phyloP scores from a whole-genome alignment of 1,140 invertebrate genomes.

The Phthorimaea operculella region DNA sequence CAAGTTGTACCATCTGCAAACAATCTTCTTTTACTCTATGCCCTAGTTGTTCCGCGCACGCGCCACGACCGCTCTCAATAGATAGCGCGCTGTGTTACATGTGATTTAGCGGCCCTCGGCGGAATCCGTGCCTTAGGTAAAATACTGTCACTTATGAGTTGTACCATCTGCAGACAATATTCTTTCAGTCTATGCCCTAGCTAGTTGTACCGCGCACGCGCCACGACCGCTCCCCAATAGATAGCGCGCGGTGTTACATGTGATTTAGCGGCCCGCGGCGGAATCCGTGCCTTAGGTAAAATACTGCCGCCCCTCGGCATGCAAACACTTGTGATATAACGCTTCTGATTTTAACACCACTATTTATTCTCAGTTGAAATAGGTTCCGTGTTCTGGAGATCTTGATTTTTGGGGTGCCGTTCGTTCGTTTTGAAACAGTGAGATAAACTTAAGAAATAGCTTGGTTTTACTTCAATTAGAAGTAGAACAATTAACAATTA shows the following conservation, averaged over 20 bases:
- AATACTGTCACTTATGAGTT: background rate
- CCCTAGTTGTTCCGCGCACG: slow-evolving; percentile 23
- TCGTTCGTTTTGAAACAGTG: too few species aligned
- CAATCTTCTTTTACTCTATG: slow-evolving; percentile 9
- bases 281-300: background rate
- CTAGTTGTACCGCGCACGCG: slow-evolving; percentile 27
- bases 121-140: background rate
- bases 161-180: background rate
- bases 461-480: too few species aligned
- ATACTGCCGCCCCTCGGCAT: background rate
- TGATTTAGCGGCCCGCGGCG: slow-evolving; percentile 15
- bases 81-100: background rate
- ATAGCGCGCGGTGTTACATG: slow-evolving; percentile 21
- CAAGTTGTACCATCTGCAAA: background rate
- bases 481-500: too few species aligned
- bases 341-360: background rate
- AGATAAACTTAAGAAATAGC: too few species aligned
- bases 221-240: slow-evolving; percentile 31
- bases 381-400: too few species aligned
- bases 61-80: slow-evolving; percentile 23
- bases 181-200: slow-evolving; percentile 10
- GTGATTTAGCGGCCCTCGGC: background rate
- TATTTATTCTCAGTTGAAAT: too few species aligned
- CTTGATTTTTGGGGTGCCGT: too few species aligned
- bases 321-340: background rate